Conservation (phyloP, 2,113 vertebrate species). For the Myotis davidii region DNA sequence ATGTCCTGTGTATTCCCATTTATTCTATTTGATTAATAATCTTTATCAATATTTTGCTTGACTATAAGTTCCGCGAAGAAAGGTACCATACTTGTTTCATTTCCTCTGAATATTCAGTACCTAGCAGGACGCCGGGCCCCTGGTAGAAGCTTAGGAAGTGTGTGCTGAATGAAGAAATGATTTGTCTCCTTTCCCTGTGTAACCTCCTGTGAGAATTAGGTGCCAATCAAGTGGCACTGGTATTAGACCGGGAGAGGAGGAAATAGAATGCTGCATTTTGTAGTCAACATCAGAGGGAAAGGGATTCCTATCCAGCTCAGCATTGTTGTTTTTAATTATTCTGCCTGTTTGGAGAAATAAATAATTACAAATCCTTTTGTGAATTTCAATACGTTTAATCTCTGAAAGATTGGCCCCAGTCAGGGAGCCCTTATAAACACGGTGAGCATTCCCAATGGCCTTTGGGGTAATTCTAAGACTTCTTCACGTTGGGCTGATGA, state of each 20-base stretch:
- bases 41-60: background rate
- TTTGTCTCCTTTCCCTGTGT: background rate
- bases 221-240: background rate
- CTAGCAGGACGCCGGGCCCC: background rate
- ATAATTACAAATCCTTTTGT: conserved; percentile 49
- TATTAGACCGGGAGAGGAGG: background rate
- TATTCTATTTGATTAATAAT: background rate
- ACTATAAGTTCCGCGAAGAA: background rate
- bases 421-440: conserved; percentile 47
- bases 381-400: conserved; percentile 47
- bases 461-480: conserved; percentile 32
- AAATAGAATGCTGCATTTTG: background rate
- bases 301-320: background rate
- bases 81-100: background rate
- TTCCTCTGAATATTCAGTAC: background rate
- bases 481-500: conserved; percentile 25
- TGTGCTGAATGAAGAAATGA: background rate
- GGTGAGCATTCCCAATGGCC: background rate
- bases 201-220: background rate
- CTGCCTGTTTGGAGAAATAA: conserved; percentile 52
- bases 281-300: background rate
- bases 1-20: background rate
- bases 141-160: background rate
- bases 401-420: conserved; percentile 36
- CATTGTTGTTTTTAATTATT: background rate